Percentiles rank a stretch among this genome's conserved stretches.
Evolutionary conservation across 2,797 vertebrate genomes (phyloP).

Genomic region (Sciaenops ocellatus): DNA sequence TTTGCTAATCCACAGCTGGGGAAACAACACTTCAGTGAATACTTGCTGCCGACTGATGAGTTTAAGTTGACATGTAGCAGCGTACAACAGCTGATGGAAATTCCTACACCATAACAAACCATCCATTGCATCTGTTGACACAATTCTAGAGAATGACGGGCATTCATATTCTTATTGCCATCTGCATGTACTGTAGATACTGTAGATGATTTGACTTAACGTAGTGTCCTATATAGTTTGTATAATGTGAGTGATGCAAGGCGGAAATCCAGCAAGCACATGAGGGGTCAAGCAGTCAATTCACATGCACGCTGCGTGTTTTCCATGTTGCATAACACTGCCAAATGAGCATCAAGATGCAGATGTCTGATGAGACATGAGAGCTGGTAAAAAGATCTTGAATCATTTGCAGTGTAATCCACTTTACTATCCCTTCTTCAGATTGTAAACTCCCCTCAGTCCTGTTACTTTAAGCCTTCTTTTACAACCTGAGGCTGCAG

Average conservation of each 20-base stretch:
- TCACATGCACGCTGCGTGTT: conserved; percentile 13
- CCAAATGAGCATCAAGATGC: conserved; percentile 43
- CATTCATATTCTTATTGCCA: conserved; percentile 31
- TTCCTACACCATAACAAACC: conserved; percentile 41
- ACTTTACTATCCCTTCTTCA: conserved; percentile 72
- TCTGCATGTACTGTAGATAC: conserved; percentile 8
- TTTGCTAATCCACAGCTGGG: conserved; percentile 70
- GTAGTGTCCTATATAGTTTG: conserved; percentile 31
- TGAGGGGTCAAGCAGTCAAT: conserved; percentile 16
- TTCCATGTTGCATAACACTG: conserved; percentile 34
- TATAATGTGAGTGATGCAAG: conserved; percentile 44
- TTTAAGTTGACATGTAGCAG: conserved; percentile 59
- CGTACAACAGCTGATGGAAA: conserved; percentile 57
- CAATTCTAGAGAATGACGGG: conserved; percentile 29
- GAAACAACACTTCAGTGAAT: conserved; percentile 65
- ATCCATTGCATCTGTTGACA: conserved; percentile 17
- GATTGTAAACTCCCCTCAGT: conserved; percentile 71
- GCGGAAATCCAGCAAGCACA: conserved; percentile 19
- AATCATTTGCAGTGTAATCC: conserved; percentile 73
- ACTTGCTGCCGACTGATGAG: conserved; percentile 45
- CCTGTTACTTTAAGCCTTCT: conserved; percentile 78
- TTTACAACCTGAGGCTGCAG: conserved; percentile 52
- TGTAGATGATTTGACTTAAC: conserved; percentile 49
- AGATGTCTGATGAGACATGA: conserved; percentile 44
- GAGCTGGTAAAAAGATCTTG: conserved; percentile 60